Conservation (phyloP, 2,797 vertebrate species). For the Dendrocincla fuliginosa region DNA sequence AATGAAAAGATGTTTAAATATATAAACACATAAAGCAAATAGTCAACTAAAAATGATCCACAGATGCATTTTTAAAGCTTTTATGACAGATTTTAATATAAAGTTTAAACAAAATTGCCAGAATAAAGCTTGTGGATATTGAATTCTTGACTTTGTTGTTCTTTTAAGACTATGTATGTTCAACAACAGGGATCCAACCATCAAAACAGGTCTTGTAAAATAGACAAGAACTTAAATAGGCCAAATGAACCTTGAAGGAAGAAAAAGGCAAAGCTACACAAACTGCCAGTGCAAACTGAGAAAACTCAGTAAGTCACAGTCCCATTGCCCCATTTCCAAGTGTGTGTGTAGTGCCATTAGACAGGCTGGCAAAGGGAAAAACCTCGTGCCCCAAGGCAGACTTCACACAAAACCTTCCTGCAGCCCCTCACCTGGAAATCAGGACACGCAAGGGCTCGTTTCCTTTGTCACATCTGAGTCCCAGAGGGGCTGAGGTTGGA, state of each 20-base stretch:
- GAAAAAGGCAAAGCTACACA: not conserved
- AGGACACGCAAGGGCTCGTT: not conserved
- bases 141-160: not conserved
- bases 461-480: not conserved
- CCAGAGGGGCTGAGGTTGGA: not conserved
- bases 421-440: not conserved
- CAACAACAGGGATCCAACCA: not conserved
- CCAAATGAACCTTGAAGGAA: not conserved
- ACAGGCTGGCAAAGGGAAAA: rapidly evolving
- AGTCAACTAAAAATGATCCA: not conserved
- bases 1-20: conserved; percentile 37
- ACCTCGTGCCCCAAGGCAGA: not conserved
- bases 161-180: not conserved
- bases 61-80: conserved; percentile 40
- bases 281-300: not conserved
- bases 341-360: not conserved
- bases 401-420: not conserved
- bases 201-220: not conserved
- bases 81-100: conserved; percentile 4
- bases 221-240: not conserved
- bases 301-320: not conserved
- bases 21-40: conserved; percentile 24
- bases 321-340: not conserved
- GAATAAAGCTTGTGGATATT: not conserved
- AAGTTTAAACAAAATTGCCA: conserved; percentile 25